phyloP scores from a whole-genome alignment of 35 echinoderm and acorn worm genomes.

The Heliocidaris tuberculata region DNA sequence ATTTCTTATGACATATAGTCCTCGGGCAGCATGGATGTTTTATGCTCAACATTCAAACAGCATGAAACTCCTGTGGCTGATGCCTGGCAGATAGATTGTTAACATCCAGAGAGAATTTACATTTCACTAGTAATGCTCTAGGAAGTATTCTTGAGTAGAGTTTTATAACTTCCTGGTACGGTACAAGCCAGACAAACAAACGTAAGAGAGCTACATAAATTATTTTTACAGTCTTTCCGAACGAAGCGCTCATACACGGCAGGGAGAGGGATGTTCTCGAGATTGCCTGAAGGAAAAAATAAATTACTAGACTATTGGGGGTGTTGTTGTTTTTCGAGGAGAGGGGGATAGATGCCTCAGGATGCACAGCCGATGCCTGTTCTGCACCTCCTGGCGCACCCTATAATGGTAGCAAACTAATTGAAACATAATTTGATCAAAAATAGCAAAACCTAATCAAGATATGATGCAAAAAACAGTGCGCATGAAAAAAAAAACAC shows the following conservation, averaged over 20 bases:
- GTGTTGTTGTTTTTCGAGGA: neutral
- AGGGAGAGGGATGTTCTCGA: neutral
- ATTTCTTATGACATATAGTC: neutral
- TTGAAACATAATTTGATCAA: conserved; percentile 25
- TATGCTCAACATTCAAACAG: neutral
- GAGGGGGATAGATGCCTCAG: neutral
- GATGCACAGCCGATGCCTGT: neutral
- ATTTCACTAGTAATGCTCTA: neutral
- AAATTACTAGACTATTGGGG: neutral
- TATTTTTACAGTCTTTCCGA: neutral
- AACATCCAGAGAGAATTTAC: neutral
- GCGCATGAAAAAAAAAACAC: neutral
- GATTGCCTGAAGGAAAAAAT: neutral
- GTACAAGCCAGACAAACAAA: neutral
- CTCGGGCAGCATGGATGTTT: too few species aligned
- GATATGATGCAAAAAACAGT: neutral
- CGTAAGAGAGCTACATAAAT: neutral
- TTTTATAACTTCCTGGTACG: neutral
- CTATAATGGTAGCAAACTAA: neutral
- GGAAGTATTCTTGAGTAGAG: neutral
- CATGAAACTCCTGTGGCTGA: neutral
- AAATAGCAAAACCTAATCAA: neutral
- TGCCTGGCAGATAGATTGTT: neutral
- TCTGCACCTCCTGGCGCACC: neutral
- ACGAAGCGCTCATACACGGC: neutral